phyloP scores from a whole-genome alignment of 2,888 invertebrate genomes.

The Pantelozetes paolii region DNA sequence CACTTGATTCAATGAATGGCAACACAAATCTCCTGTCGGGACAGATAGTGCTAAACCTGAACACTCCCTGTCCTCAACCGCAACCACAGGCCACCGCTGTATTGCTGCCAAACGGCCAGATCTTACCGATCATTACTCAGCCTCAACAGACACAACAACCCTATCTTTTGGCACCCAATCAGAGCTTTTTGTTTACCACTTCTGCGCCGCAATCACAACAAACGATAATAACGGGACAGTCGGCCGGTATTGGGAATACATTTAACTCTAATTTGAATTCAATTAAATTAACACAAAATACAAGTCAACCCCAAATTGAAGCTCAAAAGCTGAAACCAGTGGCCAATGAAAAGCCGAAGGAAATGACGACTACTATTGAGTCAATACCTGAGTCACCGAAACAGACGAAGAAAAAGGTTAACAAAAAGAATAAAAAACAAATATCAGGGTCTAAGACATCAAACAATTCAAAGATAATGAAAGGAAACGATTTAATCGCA shows the following conservation, averaged over 20 bases:
- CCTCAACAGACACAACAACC: slow-evolving; percentile 48
- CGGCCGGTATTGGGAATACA: background rate
- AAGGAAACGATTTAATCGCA: background rate
- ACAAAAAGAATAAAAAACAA: background rate
- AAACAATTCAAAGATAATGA: background rate
- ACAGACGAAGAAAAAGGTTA: background rate
- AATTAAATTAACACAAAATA: background rate
- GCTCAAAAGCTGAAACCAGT: too few species aligned
- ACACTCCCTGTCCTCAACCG: background rate
- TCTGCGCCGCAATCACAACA: background rate
- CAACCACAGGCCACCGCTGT: slow-evolving; percentile 53
- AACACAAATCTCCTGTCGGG: slow-evolving; percentile 25
- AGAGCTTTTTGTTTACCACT: slow-evolving; percentile 32
- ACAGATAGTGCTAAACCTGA: background rate
- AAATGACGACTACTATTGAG: slow-evolving; percentile 20
- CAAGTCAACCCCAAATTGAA: background rate
- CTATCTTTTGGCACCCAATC: slow-evolving; percentile 27
- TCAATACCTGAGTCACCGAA: background rate
- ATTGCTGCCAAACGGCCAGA: slow-evolving; percentile 54
- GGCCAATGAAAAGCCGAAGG: background rate
- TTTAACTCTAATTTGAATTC: slow-evolving; percentile 11
- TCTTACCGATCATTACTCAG: slow-evolving; percentile 54
- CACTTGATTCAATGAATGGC: background rate
- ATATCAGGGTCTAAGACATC: background rate
- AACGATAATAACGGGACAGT: slow-evolving; percentile 12